Evolutionary conservation across 2,113 vertebrate genomes (phyloP).

Genomic region (Rhynchomys soricoides): DNA sequence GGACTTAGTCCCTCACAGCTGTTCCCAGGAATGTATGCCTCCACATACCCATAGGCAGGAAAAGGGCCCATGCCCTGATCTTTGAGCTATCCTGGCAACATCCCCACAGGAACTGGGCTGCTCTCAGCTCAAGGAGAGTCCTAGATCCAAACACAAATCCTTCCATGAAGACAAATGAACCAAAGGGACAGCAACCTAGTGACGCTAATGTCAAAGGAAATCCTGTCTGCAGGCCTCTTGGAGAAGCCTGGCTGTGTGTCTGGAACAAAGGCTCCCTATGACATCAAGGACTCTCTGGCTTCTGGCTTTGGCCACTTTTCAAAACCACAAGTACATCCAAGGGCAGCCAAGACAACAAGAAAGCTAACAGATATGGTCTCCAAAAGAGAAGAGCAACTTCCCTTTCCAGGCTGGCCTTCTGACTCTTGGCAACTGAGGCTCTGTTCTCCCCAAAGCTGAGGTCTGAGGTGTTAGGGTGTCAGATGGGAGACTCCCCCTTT

Average conservation of each 20-base stretch:
- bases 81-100: not conserved
- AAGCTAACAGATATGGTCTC: constrained; percentile 63
- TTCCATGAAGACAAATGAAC: constrained; percentile 52
- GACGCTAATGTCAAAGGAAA: constrained; percentile 57
- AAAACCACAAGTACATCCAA: constrained; percentile 77
- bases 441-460: not conserved
- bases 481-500: not conserved
- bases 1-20: constrained; percentile 65
- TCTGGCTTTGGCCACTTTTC: constrained; percentile 68
- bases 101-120: not conserved
- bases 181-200: constrained; percentile 45
- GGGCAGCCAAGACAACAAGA: constrained; percentile 64
- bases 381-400: not conserved
- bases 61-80: not conserved
- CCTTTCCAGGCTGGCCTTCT: constrained; percentile 26
- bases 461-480: not conserved
- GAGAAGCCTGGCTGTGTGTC: constrained; percentile 8
- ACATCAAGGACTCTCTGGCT: constrained; percentile 61
- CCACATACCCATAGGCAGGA: constrained; percentile 35
- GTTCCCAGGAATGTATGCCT: constrained; percentile 67
- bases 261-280: constrained; percentile 67
- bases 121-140: constrained; percentile 1
- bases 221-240: constrained; percentile 44
- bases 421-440: not conserved
- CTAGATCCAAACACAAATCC: constrained; percentile 53